phyloP scores from a whole-genome alignment of 1,140 invertebrate species.

The Danaus plexippus region DNA sequence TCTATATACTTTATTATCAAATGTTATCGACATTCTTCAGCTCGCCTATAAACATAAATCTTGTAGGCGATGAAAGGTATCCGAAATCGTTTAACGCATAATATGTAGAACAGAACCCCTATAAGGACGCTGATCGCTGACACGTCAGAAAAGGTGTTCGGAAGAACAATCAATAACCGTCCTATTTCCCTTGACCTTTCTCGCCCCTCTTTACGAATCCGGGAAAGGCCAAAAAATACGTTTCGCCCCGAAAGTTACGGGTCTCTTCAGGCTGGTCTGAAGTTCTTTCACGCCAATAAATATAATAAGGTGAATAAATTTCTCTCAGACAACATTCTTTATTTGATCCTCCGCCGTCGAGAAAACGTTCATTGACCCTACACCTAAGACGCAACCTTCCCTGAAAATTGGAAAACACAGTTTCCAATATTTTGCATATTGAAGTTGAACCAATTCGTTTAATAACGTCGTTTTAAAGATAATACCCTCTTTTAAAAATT shows the following conservation, averaged over 20 bases:
- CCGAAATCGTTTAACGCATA: slow-evolving; percentile 48
- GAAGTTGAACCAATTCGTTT: too few relatives aligned
- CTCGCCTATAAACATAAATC: slow-evolving; percentile 11
- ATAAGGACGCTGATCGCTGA: slow-evolving; percentile 43
- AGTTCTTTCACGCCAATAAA: slow-evolving; percentile 50
- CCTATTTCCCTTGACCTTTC: slow-evolving; percentile 42
- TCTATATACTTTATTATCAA: too few relatives aligned
- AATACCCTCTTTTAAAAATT: slow-evolving; percentile 12
- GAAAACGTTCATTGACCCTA: slow-evolving; percentile 41
- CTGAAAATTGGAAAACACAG: slow-evolving; percentile 33
- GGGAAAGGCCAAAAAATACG: slow-evolving; percentile 21
- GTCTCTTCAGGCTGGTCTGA: slow-evolving; percentile 30
- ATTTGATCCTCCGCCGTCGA: slow-evolving; percentile 57
- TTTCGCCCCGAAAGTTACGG: slow-evolving; percentile 24
- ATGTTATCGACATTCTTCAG: too few relatives aligned
- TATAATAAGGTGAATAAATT: slow-evolving; percentile 66
- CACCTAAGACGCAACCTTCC: slow-evolving; percentile 23
- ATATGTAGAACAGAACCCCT: slow-evolving; percentile 48
- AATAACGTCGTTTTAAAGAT: too few relatives aligned
- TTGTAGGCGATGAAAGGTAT: slow-evolving; percentile 31
- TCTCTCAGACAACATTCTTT: slow-evolving; percentile 55
- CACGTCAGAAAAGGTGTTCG: slow-evolving; percentile 57
- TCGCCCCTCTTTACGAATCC: slow-evolving; percentile 24
- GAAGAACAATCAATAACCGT: slow-evolving; percentile 59
- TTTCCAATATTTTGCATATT: slow-evolving; percentile 14